Evolutionary conservation across 1,140 invertebrate species (phyloP), one percentile per base, ranked within the genome.

Genomic region (Sinonovacula constricta): DNA sequence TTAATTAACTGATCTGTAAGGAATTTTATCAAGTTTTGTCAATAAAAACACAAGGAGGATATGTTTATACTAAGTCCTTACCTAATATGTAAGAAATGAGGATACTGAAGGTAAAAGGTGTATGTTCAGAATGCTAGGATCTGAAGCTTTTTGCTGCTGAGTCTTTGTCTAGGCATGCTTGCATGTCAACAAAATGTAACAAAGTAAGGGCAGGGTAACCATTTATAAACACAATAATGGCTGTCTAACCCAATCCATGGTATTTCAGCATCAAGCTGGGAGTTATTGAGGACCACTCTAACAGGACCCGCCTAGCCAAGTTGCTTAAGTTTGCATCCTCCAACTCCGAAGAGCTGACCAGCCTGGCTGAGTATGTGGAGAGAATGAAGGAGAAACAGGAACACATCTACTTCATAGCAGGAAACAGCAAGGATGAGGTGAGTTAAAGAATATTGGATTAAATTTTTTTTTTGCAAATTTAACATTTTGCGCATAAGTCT

Each of bases 321-420:
- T 92, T 99, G 39, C 92, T 99, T 10, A 93, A 95, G 80, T 99
- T 99, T 94, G 93, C 94, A 77, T 96, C 96, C 10, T 99, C 98
- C 0, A 93, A 94, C 83, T 92, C 93, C 62, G 92, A 94, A 53
- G 92, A 93, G 74, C 91, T 94, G 68, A 97, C 96, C 0, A 95
- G 93, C 67, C 92, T 99, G 30, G 92, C 94, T 0, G 97, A 99
- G 75, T 99, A 99, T 90, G 95, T 99, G 18, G 93, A 94, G 56
- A 93, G 98, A 78, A 99, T 99, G 98, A 99, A 98, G 91, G 94
- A 96, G n/a, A 97, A 97, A 82, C 99, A 99, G 91, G 95, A 97
- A 45, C 93, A 95, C 86, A 99, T 99, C 87, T 99, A 97, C 91
- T 99, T 98, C 91, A 96, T 99, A 87, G 98, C 98, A 83, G 98